phyloP scores from a whole-genome alignment of 2,797 vertebrate genomes.

The Sylvia borin region DNA sequence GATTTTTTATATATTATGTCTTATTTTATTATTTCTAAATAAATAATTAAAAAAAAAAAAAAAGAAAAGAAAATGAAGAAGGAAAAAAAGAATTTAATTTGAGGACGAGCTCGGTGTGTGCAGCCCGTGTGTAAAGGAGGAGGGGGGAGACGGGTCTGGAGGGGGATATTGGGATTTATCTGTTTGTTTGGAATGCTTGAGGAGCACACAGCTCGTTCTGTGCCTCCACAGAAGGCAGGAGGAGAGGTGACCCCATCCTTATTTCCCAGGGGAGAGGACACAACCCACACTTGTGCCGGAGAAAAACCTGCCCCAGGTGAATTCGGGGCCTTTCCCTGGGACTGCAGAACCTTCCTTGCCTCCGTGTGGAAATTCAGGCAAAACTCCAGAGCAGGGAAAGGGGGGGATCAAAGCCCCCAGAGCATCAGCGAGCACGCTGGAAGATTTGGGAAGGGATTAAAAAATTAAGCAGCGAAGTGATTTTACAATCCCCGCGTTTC shows the following conservation, averaged over 20 bases:
- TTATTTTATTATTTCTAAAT: slow-evolving; percentile 99
- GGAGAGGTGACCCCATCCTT: background rate
- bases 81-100: no score
- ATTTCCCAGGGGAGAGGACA: background rate
- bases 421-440: rapidly evolving
- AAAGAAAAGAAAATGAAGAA: background rate
- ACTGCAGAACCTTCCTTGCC: background rate
- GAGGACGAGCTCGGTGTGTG: background rate
- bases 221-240: background rate
- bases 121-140: rapidly evolving
- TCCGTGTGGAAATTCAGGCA: background rate
- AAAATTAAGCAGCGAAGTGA: slow-evolving; percentile 25
- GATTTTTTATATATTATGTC: slow-evolving; percentile 97
- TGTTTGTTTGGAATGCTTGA: background rate
- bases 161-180: rapidly evolving
- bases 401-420: background rate
- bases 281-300: background rate
- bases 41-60: slow-evolving; percentile 78
- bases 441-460: slow-evolving; percentile 23
- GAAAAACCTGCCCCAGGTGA: background rate
- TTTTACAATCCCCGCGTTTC: background rate
- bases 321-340: background rate
- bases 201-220: background rate
- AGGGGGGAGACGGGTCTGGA: background rate
- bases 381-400: background rate